A percentile compares a stretch with the other conserved stretches of the same genome.
Evolutionary conservation across 2,888 invertebrate species (phyloP).

Genomic region (Asteroscopus sphinx): DNA sequence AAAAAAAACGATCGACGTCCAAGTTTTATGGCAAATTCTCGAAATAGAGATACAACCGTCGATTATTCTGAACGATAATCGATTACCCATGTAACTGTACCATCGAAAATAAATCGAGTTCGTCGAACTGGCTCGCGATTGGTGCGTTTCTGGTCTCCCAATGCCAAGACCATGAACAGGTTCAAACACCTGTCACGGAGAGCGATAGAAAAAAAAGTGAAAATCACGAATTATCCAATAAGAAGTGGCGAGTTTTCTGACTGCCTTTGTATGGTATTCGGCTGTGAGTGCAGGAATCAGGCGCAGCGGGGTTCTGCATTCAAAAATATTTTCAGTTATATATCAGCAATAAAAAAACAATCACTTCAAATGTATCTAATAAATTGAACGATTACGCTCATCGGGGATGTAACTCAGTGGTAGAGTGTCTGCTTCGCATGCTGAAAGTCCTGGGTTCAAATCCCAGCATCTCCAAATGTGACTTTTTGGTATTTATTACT

Average conservation of each 20-base stretch:
- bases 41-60: conserved; percentile 54
- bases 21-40: conserved; percentile 50
- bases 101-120: conserved; percentile 68
- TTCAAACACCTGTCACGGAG: conserved; percentile 83
- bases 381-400: background rate
- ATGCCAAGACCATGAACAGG: conserved; percentile 86
- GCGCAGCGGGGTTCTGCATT: conserved; percentile 61
- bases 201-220: conserved; percentile 71
- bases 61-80: conserved; percentile 63
- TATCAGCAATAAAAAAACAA: background rate
- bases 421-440: conserved; percentile 92
- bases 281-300: conserved; percentile 34
- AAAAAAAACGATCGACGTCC: conserved; percentile 51
- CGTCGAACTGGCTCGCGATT: conserved; percentile 68
- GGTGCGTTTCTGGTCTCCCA: conserved; percentile 66
- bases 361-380: background rate
- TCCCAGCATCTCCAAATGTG: conserved; percentile 92
- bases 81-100: conserved; percentile 71
- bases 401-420: conserved; percentile 88
- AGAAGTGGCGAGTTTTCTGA: conserved; percentile 79
- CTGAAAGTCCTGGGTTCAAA: conserved; percentile 92
- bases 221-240: conserved; percentile 89
- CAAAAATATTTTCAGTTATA: too few relatives aligned
- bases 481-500: too few relatives aligned
- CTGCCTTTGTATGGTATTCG: conserved; percentile 57